Base-by-base conservation (phyloP, 53 echinoderm and acorn worm genomes). In the Glandiceps talaboti region DNA sequence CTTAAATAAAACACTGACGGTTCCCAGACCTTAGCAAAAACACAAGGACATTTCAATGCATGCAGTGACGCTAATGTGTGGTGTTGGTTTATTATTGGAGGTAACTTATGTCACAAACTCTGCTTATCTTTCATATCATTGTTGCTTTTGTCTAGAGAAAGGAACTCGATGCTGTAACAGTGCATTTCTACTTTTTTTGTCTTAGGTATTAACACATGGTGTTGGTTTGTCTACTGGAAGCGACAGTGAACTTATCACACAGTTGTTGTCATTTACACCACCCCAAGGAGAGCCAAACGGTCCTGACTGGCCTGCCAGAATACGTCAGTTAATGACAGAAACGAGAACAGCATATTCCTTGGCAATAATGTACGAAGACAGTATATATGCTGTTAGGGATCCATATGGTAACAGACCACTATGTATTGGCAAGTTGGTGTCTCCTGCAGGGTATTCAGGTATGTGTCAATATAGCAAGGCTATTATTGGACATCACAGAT, bases 341-440 rank as follows among this genome's bases (percentile, higher is more conserved):
- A 91, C 99, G 1, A 87, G 75, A 27, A 84, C 88, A 83, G 89
- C 99, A 0, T 99, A 99, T 31, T 85, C 99, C 26, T 80, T 99
- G 75, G 87, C 93, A 26, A 87, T 99, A 31, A 91, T 99, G 89
- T 88, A 93, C 83, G 91, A 86, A 0, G 81, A 83, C 77, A 87
- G 89, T 33, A 86, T 99, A 30, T 99, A 99, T 75, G 99, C 99
- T 30, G 93, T 99, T 73, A 87, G 99, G 79, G 99, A 99, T 85
- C 99, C 99, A 27, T 99, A 89, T 73, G 99, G 99, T 31, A 99
- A 99, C 85, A 91, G 99, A 75, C 99, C 99, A 0, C 91, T 99
- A 28, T 99, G 99, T 32, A 86, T 99, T 28, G 99, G 99, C 33
- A 84, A 73, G 74, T 82, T 96, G 1, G 77, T 91, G 33, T 45